phyloP scores from a whole-genome alignment of 2,888 invertebrate genomes.

The Argynnis bischoffii region DNA sequence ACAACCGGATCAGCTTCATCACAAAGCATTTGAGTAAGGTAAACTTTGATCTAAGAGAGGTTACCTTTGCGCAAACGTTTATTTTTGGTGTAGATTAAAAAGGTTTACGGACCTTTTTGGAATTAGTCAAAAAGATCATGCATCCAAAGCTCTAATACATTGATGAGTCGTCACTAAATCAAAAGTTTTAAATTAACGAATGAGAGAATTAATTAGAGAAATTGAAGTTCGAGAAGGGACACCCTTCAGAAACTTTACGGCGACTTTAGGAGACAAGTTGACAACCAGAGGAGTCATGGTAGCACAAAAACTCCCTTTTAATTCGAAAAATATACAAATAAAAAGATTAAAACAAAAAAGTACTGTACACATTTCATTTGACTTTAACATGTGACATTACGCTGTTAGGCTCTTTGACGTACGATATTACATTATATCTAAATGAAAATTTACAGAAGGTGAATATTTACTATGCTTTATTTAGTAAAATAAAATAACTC shows the following conservation, averaged over 20 bases:
- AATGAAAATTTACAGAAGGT: too few species aligned
- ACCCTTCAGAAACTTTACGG: constrained; percentile 47
- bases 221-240: constrained; percentile 45
- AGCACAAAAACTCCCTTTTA: constrained; percentile 32
- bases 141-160: constrained; percentile 13
- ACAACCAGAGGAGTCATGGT: constrained; percentile 51
- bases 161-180: constrained; percentile 34
- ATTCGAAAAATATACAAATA: constrained; percentile 29
- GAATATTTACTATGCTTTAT: too few species aligned
- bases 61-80: constrained; percentile 11
- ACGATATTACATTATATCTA: background rate
- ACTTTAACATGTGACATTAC: background rate
- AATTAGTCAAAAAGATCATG: constrained; percentile 5
- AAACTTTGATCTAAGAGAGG: constrained; percentile 19
- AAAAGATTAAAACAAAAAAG: too few species aligned
- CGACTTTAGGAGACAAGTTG: constrained; percentile 55
- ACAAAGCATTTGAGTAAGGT: constrained; percentile 11
- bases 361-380: background rate
- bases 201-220: constrained; percentile 66
- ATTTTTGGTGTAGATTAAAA: constrained; percentile 6
- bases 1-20: constrained; percentile 18
- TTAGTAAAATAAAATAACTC: too few species aligned
- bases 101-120: constrained; percentile 15
- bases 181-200: constrained; percentile 58
- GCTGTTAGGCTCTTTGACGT: background rate